Percentiles rank a stretch among this genome's conserved stretches.
Evolutionary conservation across 2,797 vertebrate species (phyloP).

Genomic region (Enteromius thamalakanensis): DNA sequence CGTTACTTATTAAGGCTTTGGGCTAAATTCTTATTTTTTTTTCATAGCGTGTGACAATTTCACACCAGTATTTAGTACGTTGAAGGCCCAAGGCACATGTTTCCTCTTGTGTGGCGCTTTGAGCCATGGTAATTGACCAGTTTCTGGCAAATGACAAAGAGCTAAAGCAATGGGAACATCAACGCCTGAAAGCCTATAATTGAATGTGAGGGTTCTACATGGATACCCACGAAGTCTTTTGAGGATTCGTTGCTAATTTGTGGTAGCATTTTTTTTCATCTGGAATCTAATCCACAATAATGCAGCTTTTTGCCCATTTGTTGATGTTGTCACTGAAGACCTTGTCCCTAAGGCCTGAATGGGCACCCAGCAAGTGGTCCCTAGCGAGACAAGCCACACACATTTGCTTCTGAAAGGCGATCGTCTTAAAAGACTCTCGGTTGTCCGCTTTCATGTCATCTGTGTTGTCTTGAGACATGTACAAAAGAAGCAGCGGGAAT

Average conservation of each 20-base stretch:
- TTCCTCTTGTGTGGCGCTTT: conserved; percentile 75
- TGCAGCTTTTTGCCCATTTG: conserved; percentile 82
- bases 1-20: neutral
- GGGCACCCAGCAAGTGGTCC: conserved; percentile 83
- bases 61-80: conserved; percentile 16
- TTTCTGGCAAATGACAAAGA: conserved; percentile 74
- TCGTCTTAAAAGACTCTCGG: conserved; percentile 84
- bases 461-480: conserved; percentile 74
- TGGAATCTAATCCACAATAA: conserved; percentile 80
- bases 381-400: conserved; percentile 77
- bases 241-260: conserved; percentile 82
- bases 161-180: conserved; percentile 75
- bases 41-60: neutral
- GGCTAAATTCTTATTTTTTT: neutral
- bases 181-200: conserved; percentile 75
- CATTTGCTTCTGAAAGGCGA: conserved; percentile 89
- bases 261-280: conserved; percentile 78
- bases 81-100: conserved; percentile 40
- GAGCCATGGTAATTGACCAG: conserved; percentile 70
- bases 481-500: conserved; percentile 82
- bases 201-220: conserved; percentile 78
- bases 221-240: conserved; percentile 73
- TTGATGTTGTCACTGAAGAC: conserved; percentile 87
- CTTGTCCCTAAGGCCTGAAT: conserved; percentile 78
- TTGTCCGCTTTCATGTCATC: conserved; percentile 81